Percentiles rank a stretch among this genome's conserved stretches.
Evolutionary conservation across 2,797 vertebrate genomes (phyloP).

Genomic region (Clarias pachynema): DNA sequence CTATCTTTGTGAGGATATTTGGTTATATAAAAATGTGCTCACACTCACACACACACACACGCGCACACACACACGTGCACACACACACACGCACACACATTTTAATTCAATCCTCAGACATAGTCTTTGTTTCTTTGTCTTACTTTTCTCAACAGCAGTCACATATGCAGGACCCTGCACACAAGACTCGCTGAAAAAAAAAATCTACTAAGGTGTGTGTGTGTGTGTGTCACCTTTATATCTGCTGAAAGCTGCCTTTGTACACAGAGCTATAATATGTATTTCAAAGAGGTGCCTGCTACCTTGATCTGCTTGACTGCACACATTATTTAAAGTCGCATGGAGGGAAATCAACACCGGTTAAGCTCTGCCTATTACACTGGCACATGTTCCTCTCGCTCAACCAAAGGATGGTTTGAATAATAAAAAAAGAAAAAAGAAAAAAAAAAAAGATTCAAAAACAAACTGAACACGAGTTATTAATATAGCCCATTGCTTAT

Average conservation of each 20-base stretch:
- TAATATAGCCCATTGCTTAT: no score
- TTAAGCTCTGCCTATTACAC: slow-evolving; percentile 27
- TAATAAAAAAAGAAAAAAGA: no score
- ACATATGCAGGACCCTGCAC: neutral
- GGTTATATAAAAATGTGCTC: neutral
- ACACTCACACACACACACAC: neutral
- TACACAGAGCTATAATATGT: slow-evolving; percentile 26
- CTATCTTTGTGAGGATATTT: neutral
- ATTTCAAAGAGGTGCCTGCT: slow-evolving; percentile 34
- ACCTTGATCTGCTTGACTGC: slow-evolving; percentile 32
- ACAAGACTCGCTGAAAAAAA: neutral
- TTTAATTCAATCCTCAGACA: no score
- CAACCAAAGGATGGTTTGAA: neutral
- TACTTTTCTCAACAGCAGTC: neutral
- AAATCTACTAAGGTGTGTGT: neutral
- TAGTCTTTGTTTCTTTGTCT: neutral
- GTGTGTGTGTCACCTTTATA: neutral
- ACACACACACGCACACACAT: no score
- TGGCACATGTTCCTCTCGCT: slow-evolving; percentile 41
- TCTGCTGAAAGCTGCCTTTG: slow-evolving; percentile 6
- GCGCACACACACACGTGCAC: no score
- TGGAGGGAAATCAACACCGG: slow-evolving; percentile 35
- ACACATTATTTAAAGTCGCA: slow-evolving; percentile 35
- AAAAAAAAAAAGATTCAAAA: neutral
- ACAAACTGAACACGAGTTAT: no score